Evolutionary conservation across 2,888 invertebrate species (phyloP), one percentile per base, ranked within the genome.

Genomic region (Pterostichus niger): DNA sequence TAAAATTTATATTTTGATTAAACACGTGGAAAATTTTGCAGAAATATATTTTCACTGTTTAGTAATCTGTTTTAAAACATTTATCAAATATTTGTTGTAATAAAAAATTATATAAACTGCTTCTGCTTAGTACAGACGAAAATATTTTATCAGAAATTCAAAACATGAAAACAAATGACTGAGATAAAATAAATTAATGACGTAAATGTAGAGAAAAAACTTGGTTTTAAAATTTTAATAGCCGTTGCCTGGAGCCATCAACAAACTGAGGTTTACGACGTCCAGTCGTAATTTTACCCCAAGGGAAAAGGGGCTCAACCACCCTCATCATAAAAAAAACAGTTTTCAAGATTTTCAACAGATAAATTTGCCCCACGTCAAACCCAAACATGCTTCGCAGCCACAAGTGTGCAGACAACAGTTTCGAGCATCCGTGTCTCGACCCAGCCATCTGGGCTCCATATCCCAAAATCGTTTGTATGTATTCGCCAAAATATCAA

Each of bases 281-380:
- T 76, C 52, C 77, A 56, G 59, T 81, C 73, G 73, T 81, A 81
- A 81, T 81, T 54, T 54, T 44, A 71, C 86, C 85, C 83, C 82
- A 82, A 85, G 85, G 85, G 84, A 44, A 84, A 84, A 85, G 84
- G 84, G 84, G 79, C 84, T 76, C 83, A 84, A 84, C 80, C 80
- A 84, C 86, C 87, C 86, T 88, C 87, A 88, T 86, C 86, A 85
- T 87, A 87, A 87, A 86, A n/a, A 88, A 87, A 86, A 86, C 78
- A 88, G 88, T 87, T 88, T 87, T 87, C 85, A 82, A 88, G 88
- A 88, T 88, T 87, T 87, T 85, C 82, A 80, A 85, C 86, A 87
- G 88, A 88, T 88, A 88, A 88, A 88, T 89, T 87, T 87, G 86
- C 87, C 88, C 87, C 87, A 87, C 87, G 88, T 88, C 88, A 88